Conservation (phyloP, 2,888 invertebrate species). For the Noctua janthina region DNA sequence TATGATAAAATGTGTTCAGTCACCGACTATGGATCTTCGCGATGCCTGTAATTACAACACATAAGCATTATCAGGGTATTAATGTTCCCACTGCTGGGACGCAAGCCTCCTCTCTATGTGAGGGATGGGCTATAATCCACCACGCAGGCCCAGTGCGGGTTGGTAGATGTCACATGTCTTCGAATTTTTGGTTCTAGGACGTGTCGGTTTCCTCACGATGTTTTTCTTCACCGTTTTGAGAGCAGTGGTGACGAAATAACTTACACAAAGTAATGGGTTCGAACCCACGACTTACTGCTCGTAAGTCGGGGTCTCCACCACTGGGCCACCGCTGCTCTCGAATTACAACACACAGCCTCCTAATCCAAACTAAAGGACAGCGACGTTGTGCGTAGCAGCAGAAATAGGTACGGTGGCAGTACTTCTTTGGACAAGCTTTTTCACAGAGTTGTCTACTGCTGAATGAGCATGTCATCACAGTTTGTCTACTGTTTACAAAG, state of each 20-base stretch:
- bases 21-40: background rate
- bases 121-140: background rate
- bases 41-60: background rate
- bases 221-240: too few relatives aligned
- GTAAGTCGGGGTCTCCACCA: too few relatives aligned
- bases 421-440: background rate
- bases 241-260: too few relatives aligned
- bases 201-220: too few relatives aligned
- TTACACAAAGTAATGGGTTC: too few relatives aligned
- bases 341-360: too few relatives aligned
- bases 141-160: background rate
- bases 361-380: background rate
- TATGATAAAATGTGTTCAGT: background rate
- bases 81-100: background rate
- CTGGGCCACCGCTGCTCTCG: too few relatives aligned
- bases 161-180: too few relatives aligned
- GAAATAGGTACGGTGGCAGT: background rate
- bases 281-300: too few relatives aligned
- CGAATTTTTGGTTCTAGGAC: too few relatives aligned
- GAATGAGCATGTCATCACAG: background rate
- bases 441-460: background rate
- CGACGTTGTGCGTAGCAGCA: background rate
- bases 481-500: slow-evolving; percentile 29
- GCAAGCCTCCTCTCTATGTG: background rate
- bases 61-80: background rate